phyloP scores from a whole-genome alignment of 2,113 vertebrate genomes.

The Macroglossus sobrinus region DNA sequence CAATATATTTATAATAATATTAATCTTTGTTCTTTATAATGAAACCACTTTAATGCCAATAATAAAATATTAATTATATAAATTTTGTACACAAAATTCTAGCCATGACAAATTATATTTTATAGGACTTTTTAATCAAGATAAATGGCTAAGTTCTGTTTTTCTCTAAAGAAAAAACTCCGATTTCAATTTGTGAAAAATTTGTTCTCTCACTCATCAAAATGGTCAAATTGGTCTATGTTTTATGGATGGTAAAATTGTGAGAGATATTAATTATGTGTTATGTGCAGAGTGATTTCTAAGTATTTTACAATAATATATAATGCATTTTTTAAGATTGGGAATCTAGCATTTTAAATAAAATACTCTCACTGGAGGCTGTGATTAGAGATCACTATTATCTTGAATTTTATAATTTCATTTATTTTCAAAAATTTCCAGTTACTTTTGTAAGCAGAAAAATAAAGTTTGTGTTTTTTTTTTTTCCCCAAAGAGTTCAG shows the following conservation, averaged over 20 bases:
- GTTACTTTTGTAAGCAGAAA: neutral
- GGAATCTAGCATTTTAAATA: neutral
- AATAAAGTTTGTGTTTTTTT: neutral
- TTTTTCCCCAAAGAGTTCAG: neutral
- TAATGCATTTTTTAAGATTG: neutral
- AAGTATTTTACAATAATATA: neutral
- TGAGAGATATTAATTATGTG: neutral
- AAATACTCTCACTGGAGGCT: neutral
- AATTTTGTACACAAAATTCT: neutral
- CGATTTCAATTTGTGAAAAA: neutral
- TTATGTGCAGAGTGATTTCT: neutral
- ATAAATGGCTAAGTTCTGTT: neutral
- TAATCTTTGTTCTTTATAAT: neutral
- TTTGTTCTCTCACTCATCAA: neutral
- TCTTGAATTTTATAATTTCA: neutral
- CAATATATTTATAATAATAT: slow-evolving; percentile 5
- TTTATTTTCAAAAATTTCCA: neutral
- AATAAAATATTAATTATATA: neutral
- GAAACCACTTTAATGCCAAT: neutral
- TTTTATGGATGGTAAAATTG: neutral
- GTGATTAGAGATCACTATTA: neutral
- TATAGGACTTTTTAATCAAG: neutral
- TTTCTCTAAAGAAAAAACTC: too few species aligned
- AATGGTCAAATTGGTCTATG: neutral
- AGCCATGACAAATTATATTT: neutral